phyloP scores from a whole-genome alignment of 2,113 vertebrate genomes.

The Mellivora capensis region DNA sequence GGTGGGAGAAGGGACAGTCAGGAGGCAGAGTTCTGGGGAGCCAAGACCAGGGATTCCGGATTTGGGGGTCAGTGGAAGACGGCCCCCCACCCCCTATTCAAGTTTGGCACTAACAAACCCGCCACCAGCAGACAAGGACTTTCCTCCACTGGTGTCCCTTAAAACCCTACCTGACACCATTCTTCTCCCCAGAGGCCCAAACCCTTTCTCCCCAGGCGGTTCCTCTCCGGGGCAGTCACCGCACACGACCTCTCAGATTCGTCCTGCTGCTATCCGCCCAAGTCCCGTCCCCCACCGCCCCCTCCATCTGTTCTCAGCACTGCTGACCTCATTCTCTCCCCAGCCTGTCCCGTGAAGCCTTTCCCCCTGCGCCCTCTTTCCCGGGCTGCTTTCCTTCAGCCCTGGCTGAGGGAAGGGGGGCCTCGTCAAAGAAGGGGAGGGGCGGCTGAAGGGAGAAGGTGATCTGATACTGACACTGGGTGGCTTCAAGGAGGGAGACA shows the following conservation, averaged over 20 bases:
- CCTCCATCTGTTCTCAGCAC: constrained; percentile 42
- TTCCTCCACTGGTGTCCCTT: not conserved
- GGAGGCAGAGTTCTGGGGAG: constrained; percentile 30
- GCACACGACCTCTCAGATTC: not conserved
- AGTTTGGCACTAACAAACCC: constrained; percentile 59
- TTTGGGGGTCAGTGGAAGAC: constrained; percentile 38
- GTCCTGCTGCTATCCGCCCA: constrained; percentile 4
- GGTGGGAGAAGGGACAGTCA: not conserved
- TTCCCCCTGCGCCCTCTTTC: not conserved
- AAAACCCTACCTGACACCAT: not conserved
- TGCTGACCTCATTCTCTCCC: constrained; percentile 50
- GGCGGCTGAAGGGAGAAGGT: not conserved
- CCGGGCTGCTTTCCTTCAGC: not conserved
- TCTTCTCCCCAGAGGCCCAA: not conserved
- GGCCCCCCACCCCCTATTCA: constrained; percentile 2
- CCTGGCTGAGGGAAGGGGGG: not conserved
- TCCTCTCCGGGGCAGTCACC: not conserved
- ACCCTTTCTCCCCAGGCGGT: not conserved
- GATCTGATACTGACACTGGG: not conserved
- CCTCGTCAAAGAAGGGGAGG: not conserved
- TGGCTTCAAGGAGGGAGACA: not conserved
- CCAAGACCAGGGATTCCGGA: constrained; percentile 38
- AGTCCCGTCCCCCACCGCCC: not conserved
- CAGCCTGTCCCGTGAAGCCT: not conserved
- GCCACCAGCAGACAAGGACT: not conserved